Conservation (phyloP, 2,113 vertebrate genomes). For the zebrafish (Danio rerio) region GRCz12tu NC_133199.1:7592001-7592500, state of each 20-base stretch:
- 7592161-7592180: background rate
- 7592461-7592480: background rate
- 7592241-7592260: no score
- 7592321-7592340: constrained; percentile 79
- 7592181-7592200: background rate
- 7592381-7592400: constrained; percentile 85
- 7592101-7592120: background rate
- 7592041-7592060: no score
- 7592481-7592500: background rate
- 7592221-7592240: no score
- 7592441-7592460: constrained; percentile 78
- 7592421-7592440: constrained; percentile 78
- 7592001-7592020: no score
- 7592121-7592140: background rate
- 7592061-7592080: background rate
- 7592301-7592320: constrained; percentile 76
- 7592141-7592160: background rate
- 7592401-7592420: constrained; percentile 86
- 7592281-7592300: constrained; percentile 86
- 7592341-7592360: constrained; percentile 80
- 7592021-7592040: no score
- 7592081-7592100: background rate
- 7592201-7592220: no score
- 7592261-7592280: constrained; percentile 79
- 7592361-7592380: constrained; percentile 84